Conservation (phyloP, 2,113 vertebrate genomes). For the Melanotaenia duboulayi region DNA sequence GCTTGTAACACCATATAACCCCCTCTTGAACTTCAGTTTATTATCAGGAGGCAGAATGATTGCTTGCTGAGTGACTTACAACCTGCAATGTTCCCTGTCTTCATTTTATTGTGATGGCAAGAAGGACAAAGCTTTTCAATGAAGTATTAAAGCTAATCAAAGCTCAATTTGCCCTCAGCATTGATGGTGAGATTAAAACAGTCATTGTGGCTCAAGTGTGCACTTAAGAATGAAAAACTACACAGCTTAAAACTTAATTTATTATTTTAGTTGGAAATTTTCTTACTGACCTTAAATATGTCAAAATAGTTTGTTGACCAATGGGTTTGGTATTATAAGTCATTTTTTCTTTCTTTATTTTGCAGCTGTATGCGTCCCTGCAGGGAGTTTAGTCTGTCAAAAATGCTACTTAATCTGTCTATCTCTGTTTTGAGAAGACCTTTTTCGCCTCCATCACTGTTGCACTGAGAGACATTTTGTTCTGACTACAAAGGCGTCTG, state of each 20-base stretch:
- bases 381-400: constrained; percentile 20
- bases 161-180: constrained; percentile 11
- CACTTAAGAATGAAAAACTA: not conserved
- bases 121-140: constrained; percentile 37
- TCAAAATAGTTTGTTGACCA: not conserved
- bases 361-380: constrained; percentile 1
- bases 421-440: constrained; percentile 31
- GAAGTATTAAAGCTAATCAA: constrained; percentile 29
- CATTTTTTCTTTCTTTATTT: not conserved
- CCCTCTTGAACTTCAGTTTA: constrained; percentile 62
- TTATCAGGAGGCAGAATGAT: constrained; percentile 44
- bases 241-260: not conserved
- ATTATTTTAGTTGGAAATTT: too few species aligned
- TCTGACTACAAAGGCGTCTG: constrained; percentile 41
- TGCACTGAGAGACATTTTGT: constrained; percentile 49
- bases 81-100: constrained; percentile 25
- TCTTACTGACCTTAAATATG: too few species aligned
- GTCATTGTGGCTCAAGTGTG: not conserved
- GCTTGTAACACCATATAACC: constrained; percentile 51
- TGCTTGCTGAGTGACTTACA: constrained; percentile 47
- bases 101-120: constrained; percentile 56
- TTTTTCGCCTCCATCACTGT: constrained; percentile 54
- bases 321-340: not conserved
- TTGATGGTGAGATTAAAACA: constrained; percentile 18
- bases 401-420: constrained; percentile 19